A percentile compares a stretch with the other conserved stretches of the same genome.
Evolutionary conservation across 2,797 vertebrate species (phyloP).

Genomic region (Tragelaphus oryx): DNA sequence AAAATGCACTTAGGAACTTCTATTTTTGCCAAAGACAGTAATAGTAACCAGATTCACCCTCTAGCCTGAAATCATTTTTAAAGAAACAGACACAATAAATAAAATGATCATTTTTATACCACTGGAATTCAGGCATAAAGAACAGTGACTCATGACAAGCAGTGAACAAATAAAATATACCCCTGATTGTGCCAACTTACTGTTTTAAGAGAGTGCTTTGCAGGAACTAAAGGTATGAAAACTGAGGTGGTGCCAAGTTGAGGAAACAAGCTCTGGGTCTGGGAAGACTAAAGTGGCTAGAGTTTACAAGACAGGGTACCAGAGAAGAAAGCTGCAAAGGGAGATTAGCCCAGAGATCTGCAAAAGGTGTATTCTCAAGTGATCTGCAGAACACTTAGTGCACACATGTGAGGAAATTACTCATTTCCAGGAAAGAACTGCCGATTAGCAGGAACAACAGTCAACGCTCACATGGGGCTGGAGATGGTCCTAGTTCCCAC

Average conservation of each 20-base stretch:
- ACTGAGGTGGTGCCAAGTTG: background rate
- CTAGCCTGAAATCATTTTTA: background rate
- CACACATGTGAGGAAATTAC: background rate
- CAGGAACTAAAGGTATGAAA: background rate
- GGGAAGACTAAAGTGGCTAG: background rate
- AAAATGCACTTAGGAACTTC: background rate
- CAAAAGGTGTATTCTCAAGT: background rate
- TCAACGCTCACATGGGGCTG: background rate
- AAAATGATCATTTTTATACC: background rate
- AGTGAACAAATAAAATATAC: background rate
- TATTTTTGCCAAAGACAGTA: background rate
- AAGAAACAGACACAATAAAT: background rate
- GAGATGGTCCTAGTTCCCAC: background rate
- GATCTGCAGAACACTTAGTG: background rate
- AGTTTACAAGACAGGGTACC: background rate
- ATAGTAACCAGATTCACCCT: background rate
- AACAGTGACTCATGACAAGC: background rate
- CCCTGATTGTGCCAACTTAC: background rate
- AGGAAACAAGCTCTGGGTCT: background rate
- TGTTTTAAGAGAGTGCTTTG: background rate
- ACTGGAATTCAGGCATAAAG: background rate
- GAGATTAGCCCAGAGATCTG: background rate
- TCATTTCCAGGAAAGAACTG: background rate
- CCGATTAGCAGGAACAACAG: background rate
- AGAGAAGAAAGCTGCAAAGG: background rate